Conservation (phyloP, 2,888 invertebrate genomes). For the Lasioglossum marginatum region DNA sequence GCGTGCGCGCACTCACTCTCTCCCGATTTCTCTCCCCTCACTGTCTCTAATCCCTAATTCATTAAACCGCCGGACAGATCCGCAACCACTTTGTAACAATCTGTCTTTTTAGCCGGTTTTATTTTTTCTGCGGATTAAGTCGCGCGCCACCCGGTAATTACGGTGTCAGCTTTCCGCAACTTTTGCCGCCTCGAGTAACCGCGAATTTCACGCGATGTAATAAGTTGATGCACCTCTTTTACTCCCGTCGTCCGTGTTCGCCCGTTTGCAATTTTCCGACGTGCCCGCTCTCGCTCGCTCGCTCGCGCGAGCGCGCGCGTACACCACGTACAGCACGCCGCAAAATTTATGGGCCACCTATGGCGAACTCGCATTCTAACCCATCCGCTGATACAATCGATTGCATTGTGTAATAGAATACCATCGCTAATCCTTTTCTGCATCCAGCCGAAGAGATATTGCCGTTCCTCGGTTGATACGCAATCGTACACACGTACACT, state of each 20-base stretch:
- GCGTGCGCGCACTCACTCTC: conserved; percentile 28
- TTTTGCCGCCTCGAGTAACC: conserved; percentile 40
- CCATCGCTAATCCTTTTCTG: conserved; percentile 9
- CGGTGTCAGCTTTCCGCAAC: conserved; percentile 54
- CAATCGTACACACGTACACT: background rate
- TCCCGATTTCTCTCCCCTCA: background rate
- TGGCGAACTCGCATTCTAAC: background rate
- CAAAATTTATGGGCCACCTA: conserved; percentile 16
- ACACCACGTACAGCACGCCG: background rate
- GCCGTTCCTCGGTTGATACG: conserved; percentile 1
- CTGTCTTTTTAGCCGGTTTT: conserved; percentile 14
- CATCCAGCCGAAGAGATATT: background rate
- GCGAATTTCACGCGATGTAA: conserved; percentile 57
- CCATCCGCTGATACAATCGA: conserved; percentile 11
- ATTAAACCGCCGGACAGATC: conserved; percentile 54
- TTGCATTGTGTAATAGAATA: conserved; percentile 8
- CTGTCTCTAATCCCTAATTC: conserved; percentile 47
- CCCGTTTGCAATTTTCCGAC: conserved; percentile 16
- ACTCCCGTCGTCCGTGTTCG: conserved; percentile 19
- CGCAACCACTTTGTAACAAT: conserved; percentile 61
- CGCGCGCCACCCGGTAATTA: conserved; percentile 58
- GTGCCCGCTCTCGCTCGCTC: background rate
- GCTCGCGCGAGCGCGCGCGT: background rate
- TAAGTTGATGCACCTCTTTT: conserved; percentile 21
- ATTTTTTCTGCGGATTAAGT: conserved; percentile 23